Evolutionary conservation across 2,113 vertebrate genomes (phyloP).

Genomic region (Heptranchias perlo): DNA sequence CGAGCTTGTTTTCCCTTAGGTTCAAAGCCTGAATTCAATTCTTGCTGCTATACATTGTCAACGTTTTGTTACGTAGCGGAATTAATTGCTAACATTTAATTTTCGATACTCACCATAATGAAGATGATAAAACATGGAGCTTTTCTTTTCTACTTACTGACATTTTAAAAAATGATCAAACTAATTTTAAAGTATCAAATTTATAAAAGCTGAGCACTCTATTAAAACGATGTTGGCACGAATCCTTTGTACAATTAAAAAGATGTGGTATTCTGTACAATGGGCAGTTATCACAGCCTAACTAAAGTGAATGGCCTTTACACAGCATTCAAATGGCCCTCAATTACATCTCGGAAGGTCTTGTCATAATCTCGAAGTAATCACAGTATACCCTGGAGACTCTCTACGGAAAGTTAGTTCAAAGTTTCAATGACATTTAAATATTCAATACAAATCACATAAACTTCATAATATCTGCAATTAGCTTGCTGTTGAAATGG

Average conservation of each 20-base stretch:
- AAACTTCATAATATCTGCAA: constrained; percentile 3
- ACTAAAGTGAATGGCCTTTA: background rate
- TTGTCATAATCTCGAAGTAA: background rate
- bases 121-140: background rate
- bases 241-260: background rate
- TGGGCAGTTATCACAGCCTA: background rate
- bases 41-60: background rate
- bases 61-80: background rate
- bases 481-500: background rate
- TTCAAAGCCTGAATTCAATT: background rate
- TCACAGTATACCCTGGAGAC: background rate
- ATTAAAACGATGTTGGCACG: background rate
- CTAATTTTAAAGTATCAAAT: background rate
- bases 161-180: background rate
- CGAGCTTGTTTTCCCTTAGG: constrained; percentile 6
- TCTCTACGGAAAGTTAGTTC: background rate
- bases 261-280: background rate
- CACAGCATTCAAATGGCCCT: background rate
- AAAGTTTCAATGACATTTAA: background rate
- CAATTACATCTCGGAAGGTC: background rate
- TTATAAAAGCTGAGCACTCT: background rate
- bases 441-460: background rate
- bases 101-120: background rate
- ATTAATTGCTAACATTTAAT: background rate
- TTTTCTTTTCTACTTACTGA: background rate